Base-by-base conservation (phyloP, 2,113 vertebrate species). In the Amblyopsis rosae region DNA sequence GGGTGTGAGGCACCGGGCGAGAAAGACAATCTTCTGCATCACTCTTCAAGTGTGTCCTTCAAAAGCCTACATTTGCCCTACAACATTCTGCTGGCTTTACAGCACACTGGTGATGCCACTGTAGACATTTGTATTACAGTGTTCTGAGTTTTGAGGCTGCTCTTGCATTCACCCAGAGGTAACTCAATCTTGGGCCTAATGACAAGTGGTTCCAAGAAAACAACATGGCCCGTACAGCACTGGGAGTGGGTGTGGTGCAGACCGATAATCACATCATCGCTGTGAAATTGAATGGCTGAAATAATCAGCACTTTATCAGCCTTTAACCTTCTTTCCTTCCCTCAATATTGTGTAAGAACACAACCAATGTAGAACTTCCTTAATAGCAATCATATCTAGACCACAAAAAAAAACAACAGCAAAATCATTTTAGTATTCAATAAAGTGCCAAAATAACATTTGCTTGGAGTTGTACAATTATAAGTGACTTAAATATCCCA, bases 1-100 rank as follows among this genome's bases (percentile, higher is more conserved):
- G n/a, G n/a, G n/a, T n/a, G n/a, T n/a, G n/a, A n/a, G n/a, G n/a
- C n/a, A n/a, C n/a, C n/a, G n/a, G n/a, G n/a, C n/a, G n/a, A n/a
- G n/a, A 13, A 69, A 76, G 66, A 83, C 72, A 87, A 84, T 86
- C 76, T 88, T 86, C 88, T 87, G 76, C 83, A 86, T 91, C 87
- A 89, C 50, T 86, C 85, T 80, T 88, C 82, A 51, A 85, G 77
- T 78, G 7, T 59, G 69, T 67, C 82, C 77, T 84, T 82, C 69
- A 82, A 76, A 77, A 84, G 35, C 49, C 66, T 56, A 82, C 75
- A 53, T 84, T 83, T 83, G 68, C 69, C 68, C 61, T 59, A 45
- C 41, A 62, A 33, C 57, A 62, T 35, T 59, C 6, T 50, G 54
- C 63, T 68, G 69, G 26, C 57, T 35, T 26, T 51, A 51, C 15